Conservation (phyloP, 2,888 invertebrate genomes). For the Patella caerulea region DNA sequence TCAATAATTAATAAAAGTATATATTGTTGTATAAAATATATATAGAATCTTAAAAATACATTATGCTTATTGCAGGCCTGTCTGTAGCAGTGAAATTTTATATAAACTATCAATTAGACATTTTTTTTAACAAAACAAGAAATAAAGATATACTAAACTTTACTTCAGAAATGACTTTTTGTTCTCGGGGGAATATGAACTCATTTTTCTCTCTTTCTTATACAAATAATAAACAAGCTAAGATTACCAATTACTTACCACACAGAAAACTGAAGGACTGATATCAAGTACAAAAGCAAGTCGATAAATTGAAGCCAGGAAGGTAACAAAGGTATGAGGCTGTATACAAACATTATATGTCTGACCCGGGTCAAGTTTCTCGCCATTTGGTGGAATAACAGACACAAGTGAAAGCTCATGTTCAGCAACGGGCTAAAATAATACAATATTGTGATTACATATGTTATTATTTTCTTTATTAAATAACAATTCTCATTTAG, state of each 20-base stretch:
- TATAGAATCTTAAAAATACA: no score
- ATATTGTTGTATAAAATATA: no score
- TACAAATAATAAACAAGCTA: background rate
- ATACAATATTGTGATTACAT: background rate
- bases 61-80: no score
- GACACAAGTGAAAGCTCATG: slow-evolving; percentile 79
- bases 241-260: slow-evolving; percentile 74
- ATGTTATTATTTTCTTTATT: no score
- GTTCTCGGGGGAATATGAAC: background rate
- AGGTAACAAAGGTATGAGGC: slow-evolving; percentile 74
- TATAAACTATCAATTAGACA: no score
- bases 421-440: slow-evolving; percentile 20
- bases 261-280: slow-evolving; percentile 82
- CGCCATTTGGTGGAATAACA: slow-evolving; percentile 74
- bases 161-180: background rate
- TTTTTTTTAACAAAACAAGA: no score
- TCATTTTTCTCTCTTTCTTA: background rate
- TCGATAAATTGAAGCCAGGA: slow-evolving; percentile 80
- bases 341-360: slow-evolving; percentile 55
- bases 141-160: background rate
- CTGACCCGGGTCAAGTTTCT: slow-evolving; percentile 39
- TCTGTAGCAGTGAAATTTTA: no score
- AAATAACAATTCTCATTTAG: no score
- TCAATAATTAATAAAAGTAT: slow-evolving; percentile 10
- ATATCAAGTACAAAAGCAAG: slow-evolving; percentile 84